Base-by-base conservation (phyloP, 2,113 vertebrate genomes). In the Oriolus oriolus region DNA sequence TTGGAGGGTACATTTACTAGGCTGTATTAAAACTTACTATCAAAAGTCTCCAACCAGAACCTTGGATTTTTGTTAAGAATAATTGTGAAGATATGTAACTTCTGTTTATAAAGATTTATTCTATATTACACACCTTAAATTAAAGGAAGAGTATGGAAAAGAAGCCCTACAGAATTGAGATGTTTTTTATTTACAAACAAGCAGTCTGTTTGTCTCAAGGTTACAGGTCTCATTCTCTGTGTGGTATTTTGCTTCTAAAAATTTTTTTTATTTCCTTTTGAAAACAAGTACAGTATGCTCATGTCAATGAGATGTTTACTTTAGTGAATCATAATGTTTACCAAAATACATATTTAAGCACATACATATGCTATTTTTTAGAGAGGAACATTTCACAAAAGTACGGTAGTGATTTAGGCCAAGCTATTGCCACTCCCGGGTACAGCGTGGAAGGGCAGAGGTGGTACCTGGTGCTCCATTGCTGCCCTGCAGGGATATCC, bases 1-100 rank as follows among this genome's bases (percentile, higher is more conserved):
- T 98, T 53, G 93, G 84, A 84, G 84, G 86, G 86, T 92, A 69
- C 44, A 11, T 93, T 97, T 86, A 84, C 79, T 75, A 92, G 69
- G 39, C 84, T 97, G 86, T 83, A 95, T 98, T 97, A 97, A 98
- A 97, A 97, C 63, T 60, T 96, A 66, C 26, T 95, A 95, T 97
- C 95, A 96, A 87, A 95, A 90, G 97, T 97, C 93, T 96, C 30
- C 75, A 92, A 81, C 64, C 35, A 86, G 70, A 97, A 84, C 90
- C 84, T 92, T 95, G 60, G 31, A n/a, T 95, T 96, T 97, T 96
- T 86, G 22, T 89, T 22, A 80, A 44, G 84, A 63, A 84, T 87
- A 97, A 91, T 92, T 96, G 63, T 86, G 64, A 93, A 89, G 69
- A 80, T 96, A 52, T 20, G 5, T 70, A 80, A 74, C 82, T 95